phyloP scores from a whole-genome alignment of 1,140 invertebrate species.

The Stegodyphus mimosarum region DNA sequence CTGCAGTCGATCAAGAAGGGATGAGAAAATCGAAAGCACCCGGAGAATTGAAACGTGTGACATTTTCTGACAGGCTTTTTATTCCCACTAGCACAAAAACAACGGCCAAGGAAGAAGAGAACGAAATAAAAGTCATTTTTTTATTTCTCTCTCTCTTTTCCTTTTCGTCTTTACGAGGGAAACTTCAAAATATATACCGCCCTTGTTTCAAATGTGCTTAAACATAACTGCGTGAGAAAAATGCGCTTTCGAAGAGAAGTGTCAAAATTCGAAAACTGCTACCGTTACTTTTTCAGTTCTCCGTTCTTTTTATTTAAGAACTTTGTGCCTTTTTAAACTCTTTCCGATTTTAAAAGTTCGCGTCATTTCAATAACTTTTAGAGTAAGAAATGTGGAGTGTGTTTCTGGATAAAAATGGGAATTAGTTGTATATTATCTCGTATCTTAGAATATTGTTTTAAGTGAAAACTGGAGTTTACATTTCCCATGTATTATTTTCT shows the following conservation, averaged over 20 bases:
- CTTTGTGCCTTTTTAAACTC: background rate
- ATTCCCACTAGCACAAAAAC: constrained; percentile 36
- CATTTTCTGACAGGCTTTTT: constrained; percentile 58
- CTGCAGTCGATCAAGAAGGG: constrained; percentile 43
- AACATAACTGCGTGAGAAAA: constrained; percentile 27
- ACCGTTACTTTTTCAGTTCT: constrained; percentile 23
- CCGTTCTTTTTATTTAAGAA: background rate
- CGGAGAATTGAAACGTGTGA: constrained; percentile 55
- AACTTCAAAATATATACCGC: constrained; percentile 60
- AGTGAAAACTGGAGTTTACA: too few relatives aligned
- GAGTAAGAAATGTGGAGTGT: too few relatives aligned
- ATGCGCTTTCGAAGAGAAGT: constrained; percentile 20
- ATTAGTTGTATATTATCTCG: too few relatives aligned
- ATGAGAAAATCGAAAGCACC: constrained; percentile 50
- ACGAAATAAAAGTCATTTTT: constrained; percentile 39
- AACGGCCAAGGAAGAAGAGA: constrained; percentile 20
- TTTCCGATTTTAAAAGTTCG: constrained; percentile 41
- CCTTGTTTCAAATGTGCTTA: constrained; percentile 42
- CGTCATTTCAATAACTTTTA: constrained; percentile 3
- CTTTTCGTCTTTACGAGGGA: constrained; percentile 9
- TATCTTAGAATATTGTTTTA: too few relatives aligned
- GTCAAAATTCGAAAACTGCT: constrained; percentile 52
- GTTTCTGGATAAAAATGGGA: too few relatives aligned
- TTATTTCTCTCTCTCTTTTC: background rate
- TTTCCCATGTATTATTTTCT: too few relatives aligned